A percentile compares a stretch with the other conserved stretches of the same genome.
Evolutionary conservation across 2,888 invertebrate species (phyloP).

Genomic region (Caenorhabditis afra): DNA sequence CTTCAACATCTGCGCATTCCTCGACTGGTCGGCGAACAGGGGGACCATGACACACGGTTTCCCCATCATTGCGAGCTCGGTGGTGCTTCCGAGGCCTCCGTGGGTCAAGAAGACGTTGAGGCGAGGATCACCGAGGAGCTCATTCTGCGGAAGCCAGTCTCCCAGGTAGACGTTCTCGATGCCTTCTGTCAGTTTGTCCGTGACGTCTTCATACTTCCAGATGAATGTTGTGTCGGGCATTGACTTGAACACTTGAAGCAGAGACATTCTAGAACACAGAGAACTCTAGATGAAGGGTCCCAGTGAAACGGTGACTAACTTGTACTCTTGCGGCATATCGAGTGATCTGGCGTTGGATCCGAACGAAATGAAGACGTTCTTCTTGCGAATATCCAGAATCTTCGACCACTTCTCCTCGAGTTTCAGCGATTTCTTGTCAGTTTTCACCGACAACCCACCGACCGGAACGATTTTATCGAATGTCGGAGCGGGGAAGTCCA

Average conservation of each 20-base stretch:
- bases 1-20: slow-evolving; percentile 67
- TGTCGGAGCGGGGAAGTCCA: slow-evolving; percentile 67
- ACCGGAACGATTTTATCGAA: slow-evolving; percentile 63
- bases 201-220: slow-evolving; percentile 68
- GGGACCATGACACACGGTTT: slow-evolving; percentile 63
- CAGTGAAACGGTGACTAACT: slow-evolving; percentile 2
- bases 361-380: slow-evolving; percentile 61
- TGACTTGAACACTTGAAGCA: slow-evolving; percentile 42
- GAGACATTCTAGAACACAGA: slow-evolving; percentile 15
- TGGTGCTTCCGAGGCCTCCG: slow-evolving; percentile 58
- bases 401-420: slow-evolving; percentile 55
- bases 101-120: slow-evolving; percentile 65
- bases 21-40: slow-evolving; percentile 67
- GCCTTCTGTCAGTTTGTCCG: slow-evolving; percentile 30
- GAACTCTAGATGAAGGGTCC: no score
- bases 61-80: slow-evolving; percentile 61
- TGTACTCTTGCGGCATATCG: slow-evolving; percentile 52
- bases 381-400: slow-evolving; percentile 45
- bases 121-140: slow-evolving; percentile 56
- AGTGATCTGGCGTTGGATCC: slow-evolving; percentile 58
- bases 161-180: slow-evolving; percentile 61
- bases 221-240: slow-evolving; percentile 64
- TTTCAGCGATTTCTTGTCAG: slow-evolving; percentile 37
- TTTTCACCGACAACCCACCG: slow-evolving; percentile 58
- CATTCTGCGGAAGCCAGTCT: slow-evolving; percentile 55